These are phyloP conservation scores for Drosophila picticornis DNA, from an alignment of 2,888 invertebrate genomes.

Conservation along the genomic window DNA sequence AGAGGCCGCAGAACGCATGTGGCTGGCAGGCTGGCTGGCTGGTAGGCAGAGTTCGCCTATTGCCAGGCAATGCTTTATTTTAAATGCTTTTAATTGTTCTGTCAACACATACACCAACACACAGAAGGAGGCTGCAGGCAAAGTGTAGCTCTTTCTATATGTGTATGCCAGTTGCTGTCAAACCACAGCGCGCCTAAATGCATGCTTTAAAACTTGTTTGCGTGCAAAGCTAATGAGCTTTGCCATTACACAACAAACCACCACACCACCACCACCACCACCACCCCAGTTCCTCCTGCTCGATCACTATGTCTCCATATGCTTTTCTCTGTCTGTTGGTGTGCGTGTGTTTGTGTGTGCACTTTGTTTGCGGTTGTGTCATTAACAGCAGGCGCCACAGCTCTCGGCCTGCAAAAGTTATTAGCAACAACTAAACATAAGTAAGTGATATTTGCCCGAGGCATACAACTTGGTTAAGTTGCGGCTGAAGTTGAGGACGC, in stretches of 20 bases:
- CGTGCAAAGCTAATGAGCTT: slow-evolving; percentile 81
- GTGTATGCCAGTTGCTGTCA: slow-evolving; percentile 65
- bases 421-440: slow-evolving; percentile 77
- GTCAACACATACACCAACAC: slow-evolving; percentile 67
- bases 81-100: slow-evolving; percentile 82
- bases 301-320: slow-evolving; percentile 26
- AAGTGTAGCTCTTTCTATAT: slow-evolving; percentile 36
- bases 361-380: slow-evolving; percentile 82
- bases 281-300: slow-evolving; percentile 1
- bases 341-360: slow-evolving; percentile 52
- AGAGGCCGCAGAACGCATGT: slow-evolving; percentile 54
- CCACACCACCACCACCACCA: slow-evolving; percentile 13
- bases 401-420: slow-evolving; percentile 70
- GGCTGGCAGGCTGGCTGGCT: slow-evolving; percentile 27
- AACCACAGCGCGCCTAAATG: slow-evolving; percentile 79
- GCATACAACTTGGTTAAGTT: slow-evolving; percentile 59
- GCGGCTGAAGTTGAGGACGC: slow-evolving; percentile 8
- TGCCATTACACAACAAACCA: slow-evolving; percentile 77
- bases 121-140: slow-evolving; percentile 40
- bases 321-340: slow-evolving; percentile 4
- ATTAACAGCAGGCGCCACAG: slow-evolving; percentile 80
- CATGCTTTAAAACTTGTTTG: slow-evolving; percentile 81
- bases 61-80: slow-evolving; percentile 76
- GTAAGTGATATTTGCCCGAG: slow-evolving; percentile 78
- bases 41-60: slow-evolving; percentile 51